Evolutionary conservation across 2,113 vertebrate genomes (phyloP).

Genomic region (Ifrita kowaldi): DNA sequence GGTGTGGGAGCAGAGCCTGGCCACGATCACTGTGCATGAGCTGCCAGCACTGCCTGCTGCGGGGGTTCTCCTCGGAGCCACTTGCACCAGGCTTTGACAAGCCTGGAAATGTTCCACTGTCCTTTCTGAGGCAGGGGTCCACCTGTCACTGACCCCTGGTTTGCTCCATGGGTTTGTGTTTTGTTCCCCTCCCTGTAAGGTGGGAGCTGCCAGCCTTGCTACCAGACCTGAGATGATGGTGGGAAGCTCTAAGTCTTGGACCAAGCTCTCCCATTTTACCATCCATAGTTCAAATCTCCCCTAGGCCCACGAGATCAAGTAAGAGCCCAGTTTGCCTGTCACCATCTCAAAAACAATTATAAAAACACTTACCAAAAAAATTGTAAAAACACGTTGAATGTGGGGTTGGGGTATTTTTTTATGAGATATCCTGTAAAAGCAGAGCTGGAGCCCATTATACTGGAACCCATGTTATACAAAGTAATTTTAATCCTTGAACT

Average conservation of each 20-base stretch:
- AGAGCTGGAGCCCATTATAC: not conserved
- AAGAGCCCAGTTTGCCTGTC: not conserved
- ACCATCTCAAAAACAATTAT: not conserved
- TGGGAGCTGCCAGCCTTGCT: accelerated
- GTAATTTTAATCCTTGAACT: not conserved
- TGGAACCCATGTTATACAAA: not conserved
- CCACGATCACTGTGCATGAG: accelerated
- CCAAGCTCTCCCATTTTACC: not conserved
- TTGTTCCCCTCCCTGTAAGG: not conserved
- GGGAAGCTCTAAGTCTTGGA: not conserved
- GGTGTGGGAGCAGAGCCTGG: not conserved
- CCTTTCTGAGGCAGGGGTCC: not conserved
- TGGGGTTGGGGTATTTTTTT: not conserved
- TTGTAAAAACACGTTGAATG: not conserved
- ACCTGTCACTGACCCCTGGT: not conserved
- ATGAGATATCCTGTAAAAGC: not conserved
- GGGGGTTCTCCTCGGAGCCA: not conserved
- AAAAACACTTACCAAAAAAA: not conserved
- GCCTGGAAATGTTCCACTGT: not conserved
- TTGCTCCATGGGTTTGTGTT: not conserved
- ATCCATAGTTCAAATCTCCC: not conserved
- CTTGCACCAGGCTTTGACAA: not conserved
- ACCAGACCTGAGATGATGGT: not conserved
- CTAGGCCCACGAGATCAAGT: not conserved
- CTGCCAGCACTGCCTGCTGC: not conserved